Evolutionary conservation across 2,888 invertebrate genomes (phyloP), one percentile per base, ranked within the genome.

Genomic region (Cephonodes hylas): DNA sequence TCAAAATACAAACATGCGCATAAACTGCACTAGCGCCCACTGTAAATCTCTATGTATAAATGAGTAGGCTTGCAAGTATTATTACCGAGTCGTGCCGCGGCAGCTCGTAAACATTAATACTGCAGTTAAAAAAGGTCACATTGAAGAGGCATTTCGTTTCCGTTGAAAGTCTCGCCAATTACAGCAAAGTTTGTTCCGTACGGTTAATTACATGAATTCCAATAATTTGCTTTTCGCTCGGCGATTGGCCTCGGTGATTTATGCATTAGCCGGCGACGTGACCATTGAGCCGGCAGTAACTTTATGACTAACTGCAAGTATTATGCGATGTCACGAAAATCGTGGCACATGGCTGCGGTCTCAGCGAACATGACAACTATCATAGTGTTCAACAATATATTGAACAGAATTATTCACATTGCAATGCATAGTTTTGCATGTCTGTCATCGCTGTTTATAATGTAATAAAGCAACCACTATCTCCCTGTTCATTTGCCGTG

Each of bases 251-350:
- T 66, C 64, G 63, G 66, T 68, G 62, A 66, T 72, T 76, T 74
- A 71, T 72, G 71, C 74, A 75, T 76, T 73, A 61, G 66, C 67
- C 59, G 63, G 63, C 73, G 63, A 75, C 76, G 75, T 73, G 80
- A 81, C 74, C 73, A 74, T 73, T 63, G 73, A 74, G 77, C 74
- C 31, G 25, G 31, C 31, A 27, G 31, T 53, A 18, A 53, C 27
- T 53, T 53, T 31, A 53, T 53, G 53, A 53, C 31, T 31, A 53
- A 53, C 27, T 27, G 31, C 45, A 13, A 8, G 25, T 67, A 75
- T 77, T 77, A 73, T 70, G 75, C 71, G 66, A 63, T 70, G 81
- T 79, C 81, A 81, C 80, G 81, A 79, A 77, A 74, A 62, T 77
- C 79, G 74, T 79, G 79, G 78, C 71, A 72, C 48, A 27, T 48